These are phyloP conservation scores for Dolomedes plantarius DNA, from an alignment of 2,888 invertebrate species.

Conservation along the genomic window DNA sequence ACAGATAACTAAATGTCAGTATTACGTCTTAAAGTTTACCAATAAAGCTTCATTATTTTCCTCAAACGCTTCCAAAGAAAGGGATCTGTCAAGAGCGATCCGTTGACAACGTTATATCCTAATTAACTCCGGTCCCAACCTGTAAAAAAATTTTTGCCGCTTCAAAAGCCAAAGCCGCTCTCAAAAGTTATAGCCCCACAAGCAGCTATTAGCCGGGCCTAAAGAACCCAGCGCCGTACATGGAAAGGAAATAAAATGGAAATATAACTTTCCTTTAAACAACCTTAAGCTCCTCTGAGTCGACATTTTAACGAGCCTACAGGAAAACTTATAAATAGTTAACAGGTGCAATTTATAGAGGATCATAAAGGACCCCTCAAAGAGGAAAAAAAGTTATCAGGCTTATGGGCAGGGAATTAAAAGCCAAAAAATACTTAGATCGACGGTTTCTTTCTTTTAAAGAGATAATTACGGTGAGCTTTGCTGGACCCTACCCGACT, in stretches of 20 bases:
- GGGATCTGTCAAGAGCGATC: background rate
- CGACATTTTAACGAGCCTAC: conserved; percentile 52
- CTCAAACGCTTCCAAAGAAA: background rate
- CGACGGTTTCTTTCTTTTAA: conserved; percentile 51
- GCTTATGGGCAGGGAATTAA: conserved; percentile 42
- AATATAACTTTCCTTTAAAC: conserved; percentile 47
- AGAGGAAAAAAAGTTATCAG: conserved; percentile 29
- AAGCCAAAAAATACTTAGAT: conserved; percentile 16
- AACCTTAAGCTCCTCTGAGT: conserved; percentile 37
- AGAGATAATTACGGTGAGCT: conserved; percentile 41
- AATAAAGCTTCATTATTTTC: no score
- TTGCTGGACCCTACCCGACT: background rate
- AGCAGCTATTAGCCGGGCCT: conserved; percentile 27
- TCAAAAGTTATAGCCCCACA: conserved; percentile 19
- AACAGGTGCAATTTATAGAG: conserved; percentile 51
- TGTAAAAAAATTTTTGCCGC: background rate
- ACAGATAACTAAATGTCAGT: no score
- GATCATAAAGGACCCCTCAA: conserved; percentile 45
- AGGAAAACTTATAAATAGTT: conserved; percentile 62
- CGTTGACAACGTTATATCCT: conserved; percentile 35
- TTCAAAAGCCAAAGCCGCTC: conserved; percentile 8
- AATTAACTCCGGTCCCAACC: conserved; percentile 23
- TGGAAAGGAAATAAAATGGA: conserved; percentile 40
- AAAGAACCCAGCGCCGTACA: background rate
- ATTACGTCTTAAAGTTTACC: no score